Evolutionary conservation across 2,888 invertebrate species (phyloP).

Genomic region (Tortrix viridana): DNA sequence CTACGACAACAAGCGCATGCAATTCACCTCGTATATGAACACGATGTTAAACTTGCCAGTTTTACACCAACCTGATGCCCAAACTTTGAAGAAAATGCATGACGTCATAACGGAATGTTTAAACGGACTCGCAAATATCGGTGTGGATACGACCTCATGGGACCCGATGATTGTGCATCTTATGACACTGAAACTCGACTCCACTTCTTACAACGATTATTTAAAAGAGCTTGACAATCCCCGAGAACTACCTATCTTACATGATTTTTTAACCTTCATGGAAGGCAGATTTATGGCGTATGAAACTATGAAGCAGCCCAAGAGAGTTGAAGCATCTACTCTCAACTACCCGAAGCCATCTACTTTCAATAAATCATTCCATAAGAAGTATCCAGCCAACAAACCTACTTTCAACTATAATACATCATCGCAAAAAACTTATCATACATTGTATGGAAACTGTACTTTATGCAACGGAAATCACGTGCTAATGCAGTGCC

Average conservation of each 20-base stretch:
- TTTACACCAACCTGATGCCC: slow-evolving; percentile 10
- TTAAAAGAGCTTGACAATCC: no score
- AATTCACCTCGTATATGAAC: slow-evolving; percentile 4
- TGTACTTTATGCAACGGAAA: slow-evolving; percentile 17
- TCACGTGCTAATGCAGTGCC: slow-evolving; percentile 31
- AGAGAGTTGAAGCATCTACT: neutral
- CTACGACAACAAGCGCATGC: slow-evolving; percentile 34
- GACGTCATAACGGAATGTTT: slow-evolving; percentile 15
- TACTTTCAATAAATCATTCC: neutral
- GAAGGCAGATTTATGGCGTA: slow-evolving; percentile 26
- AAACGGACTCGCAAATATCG: slow-evolving; percentile 35
- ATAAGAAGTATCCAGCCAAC: neutral
- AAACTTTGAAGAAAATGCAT: slow-evolving; percentile 18
- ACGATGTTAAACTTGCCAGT: slow-evolving; percentile 3
- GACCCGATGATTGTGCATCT: slow-evolving; percentile 38
- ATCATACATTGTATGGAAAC: slow-evolving; percentile 7
- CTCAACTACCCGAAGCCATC: neutral
- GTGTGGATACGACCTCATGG: slow-evolving; percentile 40
- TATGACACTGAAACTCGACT: slow-evolving; percentile 33
- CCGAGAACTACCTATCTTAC: neutral
- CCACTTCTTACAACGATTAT: neutral
- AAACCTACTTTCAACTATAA: neutral
- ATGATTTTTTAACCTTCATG: slow-evolving; percentile 36
- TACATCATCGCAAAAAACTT: neutral
- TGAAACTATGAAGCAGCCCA: slow-evolving; percentile 27